Conservation (phyloP, 2,113 vertebrate genomes). For the Thinocorus orbignyianus region DNA sequence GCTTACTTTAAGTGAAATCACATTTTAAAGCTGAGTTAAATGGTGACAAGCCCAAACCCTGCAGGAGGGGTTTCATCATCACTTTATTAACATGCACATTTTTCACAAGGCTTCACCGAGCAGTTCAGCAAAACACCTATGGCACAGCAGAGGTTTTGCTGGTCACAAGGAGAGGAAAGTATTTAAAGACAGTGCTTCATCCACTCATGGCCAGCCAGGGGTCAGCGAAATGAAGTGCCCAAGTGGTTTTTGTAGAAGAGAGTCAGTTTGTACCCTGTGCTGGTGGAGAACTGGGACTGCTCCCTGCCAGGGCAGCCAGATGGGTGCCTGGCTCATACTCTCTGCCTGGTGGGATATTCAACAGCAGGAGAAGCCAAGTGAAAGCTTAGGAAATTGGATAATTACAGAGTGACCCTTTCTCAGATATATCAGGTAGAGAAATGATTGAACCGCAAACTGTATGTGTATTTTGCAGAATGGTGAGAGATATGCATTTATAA, state of each 20-base stretch:
- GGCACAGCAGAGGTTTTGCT: neutral
- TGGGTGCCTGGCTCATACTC: fast-evolving
- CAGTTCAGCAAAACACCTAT: neutral
- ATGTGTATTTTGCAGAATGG: neutral
- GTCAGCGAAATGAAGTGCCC: neutral
- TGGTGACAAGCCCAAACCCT: neutral
- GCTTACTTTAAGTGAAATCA: neutral
- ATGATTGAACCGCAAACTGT: neutral
- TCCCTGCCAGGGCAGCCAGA: neutral
- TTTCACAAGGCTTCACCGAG: neutral
- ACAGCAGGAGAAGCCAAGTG: neutral
- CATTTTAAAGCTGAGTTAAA: neutral
- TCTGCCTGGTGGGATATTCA: neutral
- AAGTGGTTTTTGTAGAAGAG: neutral
- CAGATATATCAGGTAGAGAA: neutral
- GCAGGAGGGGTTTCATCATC: neutral
- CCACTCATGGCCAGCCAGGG: neutral
- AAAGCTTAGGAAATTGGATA: neutral
- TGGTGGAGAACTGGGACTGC: neutral
- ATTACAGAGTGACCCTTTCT: neutral
- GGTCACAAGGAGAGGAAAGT: neutral
- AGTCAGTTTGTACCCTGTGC: neutral
- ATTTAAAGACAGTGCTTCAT: neutral
- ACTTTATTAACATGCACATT: neutral
- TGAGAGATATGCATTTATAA: neutral